Conservation (phyloP, 1,140 invertebrate genomes). For the Littorina saxatilis region DNA sequence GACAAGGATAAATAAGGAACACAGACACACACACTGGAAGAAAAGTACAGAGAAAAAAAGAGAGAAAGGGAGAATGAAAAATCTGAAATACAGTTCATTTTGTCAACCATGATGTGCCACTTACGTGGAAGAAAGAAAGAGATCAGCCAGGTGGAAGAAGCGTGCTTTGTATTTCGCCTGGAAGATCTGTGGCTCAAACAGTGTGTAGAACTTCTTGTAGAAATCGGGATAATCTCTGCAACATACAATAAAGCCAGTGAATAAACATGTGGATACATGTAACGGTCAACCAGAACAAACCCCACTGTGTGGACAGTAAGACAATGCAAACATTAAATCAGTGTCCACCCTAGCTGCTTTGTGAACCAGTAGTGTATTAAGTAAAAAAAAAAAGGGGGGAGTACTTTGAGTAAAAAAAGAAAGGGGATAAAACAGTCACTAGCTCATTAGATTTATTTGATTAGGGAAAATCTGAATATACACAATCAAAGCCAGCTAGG, state of each 20-base stretch:
- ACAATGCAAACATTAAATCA: no score
- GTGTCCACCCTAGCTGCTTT: no score
- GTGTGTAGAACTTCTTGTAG: constrained; percentile 93
- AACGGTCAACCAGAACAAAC: background rate
- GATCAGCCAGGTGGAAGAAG: constrained; percentile 88
- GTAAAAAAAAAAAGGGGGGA: background rate
- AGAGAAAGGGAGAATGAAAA: no score
- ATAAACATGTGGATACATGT: background rate
- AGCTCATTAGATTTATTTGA: no score
- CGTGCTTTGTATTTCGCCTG: constrained; percentile 92
- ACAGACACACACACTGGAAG: background rate
- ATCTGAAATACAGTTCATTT: no score
- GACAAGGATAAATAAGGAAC: no score
- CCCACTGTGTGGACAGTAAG: no score
- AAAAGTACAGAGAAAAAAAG: background rate
- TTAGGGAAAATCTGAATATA: no score
- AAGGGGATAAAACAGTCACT: no score
- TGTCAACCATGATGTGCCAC: no score
- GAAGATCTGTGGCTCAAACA: constrained; percentile 93
- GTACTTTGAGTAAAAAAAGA: no score
- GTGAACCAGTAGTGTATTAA: background rate
- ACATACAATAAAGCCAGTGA: constrained; percentile 45
- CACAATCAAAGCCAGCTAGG: no score
- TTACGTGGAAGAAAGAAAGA: constrained; percentile 95
- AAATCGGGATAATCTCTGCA: constrained; percentile 93